Conservation (phyloP, 1,140 invertebrate genomes). For the Tyrophagus putrescentiae region DNA sequence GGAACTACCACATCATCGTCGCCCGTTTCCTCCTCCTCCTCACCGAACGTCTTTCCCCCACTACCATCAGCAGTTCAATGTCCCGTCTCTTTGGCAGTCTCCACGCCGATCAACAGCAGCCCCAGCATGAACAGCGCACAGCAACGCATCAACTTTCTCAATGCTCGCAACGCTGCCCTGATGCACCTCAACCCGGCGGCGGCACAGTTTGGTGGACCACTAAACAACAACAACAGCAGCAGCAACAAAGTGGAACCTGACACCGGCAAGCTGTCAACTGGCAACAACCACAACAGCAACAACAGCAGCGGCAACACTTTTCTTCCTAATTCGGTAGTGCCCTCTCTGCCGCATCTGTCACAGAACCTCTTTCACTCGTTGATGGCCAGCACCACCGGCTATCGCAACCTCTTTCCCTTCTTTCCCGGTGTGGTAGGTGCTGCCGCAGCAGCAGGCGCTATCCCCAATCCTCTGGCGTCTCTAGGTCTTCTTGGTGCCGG, state of each 20-base stretch:
- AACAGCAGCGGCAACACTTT: too few species aligned
- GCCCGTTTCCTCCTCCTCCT: too few species aligned
- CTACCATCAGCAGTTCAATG: too few species aligned
- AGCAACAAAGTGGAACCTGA: not conserved
- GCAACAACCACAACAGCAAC: too few species aligned
- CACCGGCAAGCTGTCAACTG: not conserved
- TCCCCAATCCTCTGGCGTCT: slow-evolving; percentile 1
- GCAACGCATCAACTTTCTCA: not conserved
- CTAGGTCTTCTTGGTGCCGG: not conserved
- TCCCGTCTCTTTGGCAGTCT: not conserved
- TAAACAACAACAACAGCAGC: too few species aligned
- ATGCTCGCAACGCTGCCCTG: not conserved
- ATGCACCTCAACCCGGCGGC: not conserved
- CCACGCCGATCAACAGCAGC: slow-evolving; percentile 1
- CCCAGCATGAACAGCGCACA: not conserved
- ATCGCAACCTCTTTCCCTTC: not conserved
- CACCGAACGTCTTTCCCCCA: too few species aligned
- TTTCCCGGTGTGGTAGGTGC: too few species aligned
- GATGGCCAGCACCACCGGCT: not conserved
- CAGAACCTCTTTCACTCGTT: slow-evolving; percentile 1
- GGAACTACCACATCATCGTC: too few species aligned
- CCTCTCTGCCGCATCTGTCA: slow-evolving; percentile 1
- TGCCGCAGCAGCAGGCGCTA: too few species aligned
- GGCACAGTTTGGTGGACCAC: not conserved
- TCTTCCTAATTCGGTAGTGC: not conserved